Conservation (phyloP, 2,113 vertebrate species). For the Emydura subglobosa region DNA sequence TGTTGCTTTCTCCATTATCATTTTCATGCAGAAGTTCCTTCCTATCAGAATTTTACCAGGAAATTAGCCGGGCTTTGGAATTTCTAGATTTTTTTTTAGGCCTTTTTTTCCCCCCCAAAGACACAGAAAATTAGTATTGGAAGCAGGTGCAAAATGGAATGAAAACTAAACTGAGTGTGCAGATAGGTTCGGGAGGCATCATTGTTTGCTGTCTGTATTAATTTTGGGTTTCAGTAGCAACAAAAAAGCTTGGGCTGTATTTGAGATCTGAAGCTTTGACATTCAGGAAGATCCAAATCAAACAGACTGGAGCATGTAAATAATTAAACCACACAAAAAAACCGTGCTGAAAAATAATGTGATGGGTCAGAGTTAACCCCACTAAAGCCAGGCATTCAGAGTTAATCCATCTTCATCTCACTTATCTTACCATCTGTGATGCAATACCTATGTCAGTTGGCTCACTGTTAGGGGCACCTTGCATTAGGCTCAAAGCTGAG, state of each 20-base stretch:
- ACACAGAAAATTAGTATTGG: not conserved
- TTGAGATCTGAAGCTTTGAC: slow-evolving; percentile 67
- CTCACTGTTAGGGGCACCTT: slow-evolving; percentile 2
- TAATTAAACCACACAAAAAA: slow-evolving; percentile 59
- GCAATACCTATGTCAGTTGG: not conserved
- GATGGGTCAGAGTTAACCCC: slow-evolving; percentile 3
- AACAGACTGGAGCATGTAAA: slow-evolving; percentile 61
- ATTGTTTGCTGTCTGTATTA: slow-evolving; percentile 64
- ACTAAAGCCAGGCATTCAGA: slow-evolving; percentile 32
- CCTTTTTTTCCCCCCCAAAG: not conserved
- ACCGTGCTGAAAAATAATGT: slow-evolving; percentile 47
- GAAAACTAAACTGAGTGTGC: not conserved
- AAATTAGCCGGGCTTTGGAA: not conserved
- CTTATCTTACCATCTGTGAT: not conserved
- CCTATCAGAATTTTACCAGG: not conserved
- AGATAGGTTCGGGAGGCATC: not conserved
- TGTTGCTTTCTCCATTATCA: not conserved
- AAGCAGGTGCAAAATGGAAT: not conserved
- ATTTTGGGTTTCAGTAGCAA: slow-evolving; percentile 55
- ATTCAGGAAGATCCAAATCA: slow-evolving; percentile 75
- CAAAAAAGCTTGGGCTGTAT: slow-evolving; percentile 47
- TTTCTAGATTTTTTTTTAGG: not conserved
- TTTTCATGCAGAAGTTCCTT: not conserved
- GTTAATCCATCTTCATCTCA: not conserved
- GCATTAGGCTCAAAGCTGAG: slow-evolving; percentile 35